Percentiles rank a stretch among this genome's conserved stretches.
These are phyloP conservation scores for Oreochromis grahami DNA, from an alignment of 2,797 vertebrate species.

Conservation along the genomic window DNA sequence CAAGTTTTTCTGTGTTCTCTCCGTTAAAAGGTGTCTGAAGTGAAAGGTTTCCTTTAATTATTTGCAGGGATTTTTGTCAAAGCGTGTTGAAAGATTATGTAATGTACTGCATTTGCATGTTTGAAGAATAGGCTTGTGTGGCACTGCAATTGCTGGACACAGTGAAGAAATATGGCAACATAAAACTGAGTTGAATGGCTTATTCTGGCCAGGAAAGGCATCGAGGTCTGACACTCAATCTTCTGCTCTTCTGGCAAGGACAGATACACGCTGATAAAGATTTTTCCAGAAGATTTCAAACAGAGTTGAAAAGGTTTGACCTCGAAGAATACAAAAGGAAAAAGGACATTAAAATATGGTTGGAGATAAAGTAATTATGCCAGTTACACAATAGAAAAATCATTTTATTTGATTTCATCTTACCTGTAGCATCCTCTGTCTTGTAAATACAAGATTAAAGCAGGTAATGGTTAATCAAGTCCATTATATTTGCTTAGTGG, in stretches of 20 bases:
- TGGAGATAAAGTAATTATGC: neutral
- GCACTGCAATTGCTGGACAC: neutral
- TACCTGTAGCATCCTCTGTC: neutral
- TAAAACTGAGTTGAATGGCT: conserved; percentile 19
- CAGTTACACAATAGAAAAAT: neutral
- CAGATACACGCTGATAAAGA: neutral
- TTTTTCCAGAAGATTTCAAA: neutral
- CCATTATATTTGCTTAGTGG: neutral
- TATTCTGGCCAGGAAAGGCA: neutral
- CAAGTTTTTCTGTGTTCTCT: neutral
- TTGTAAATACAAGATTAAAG: neutral
- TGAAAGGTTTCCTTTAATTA: conserved; percentile 7
- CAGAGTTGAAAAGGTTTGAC: neutral
- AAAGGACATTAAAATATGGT: neutral
- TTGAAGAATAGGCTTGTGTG: neutral
- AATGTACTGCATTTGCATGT: neutral
- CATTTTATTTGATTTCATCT: neutral
- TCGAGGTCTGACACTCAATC: conserved; percentile 5
- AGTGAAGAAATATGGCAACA: conserved; percentile 14
- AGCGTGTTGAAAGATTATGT: neutral
- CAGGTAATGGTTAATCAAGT: neutral
- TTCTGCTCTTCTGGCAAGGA: conserved; percentile 6
- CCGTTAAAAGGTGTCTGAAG: neutral
- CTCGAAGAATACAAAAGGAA: neutral
- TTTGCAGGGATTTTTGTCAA: neutral